Evolutionary conservation across 1,140 invertebrate species (phyloP).

Genomic region (Nephotettix cincticeps): DNA sequence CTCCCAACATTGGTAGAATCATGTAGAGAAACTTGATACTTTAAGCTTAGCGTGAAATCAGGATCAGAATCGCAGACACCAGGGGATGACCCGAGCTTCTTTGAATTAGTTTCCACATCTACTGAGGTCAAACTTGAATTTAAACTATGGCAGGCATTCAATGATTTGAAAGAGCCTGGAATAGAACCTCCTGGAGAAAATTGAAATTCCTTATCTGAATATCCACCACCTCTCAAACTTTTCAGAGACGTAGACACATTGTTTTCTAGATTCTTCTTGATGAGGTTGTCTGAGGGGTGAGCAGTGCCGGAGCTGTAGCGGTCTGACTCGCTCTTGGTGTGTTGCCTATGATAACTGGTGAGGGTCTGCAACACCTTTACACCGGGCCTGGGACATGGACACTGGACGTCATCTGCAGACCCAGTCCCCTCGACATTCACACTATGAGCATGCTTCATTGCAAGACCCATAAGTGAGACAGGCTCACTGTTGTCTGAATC

Average conservation of each 20-base stretch:
- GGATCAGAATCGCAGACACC: neutral
- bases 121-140: neutral
- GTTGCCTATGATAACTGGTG: neutral
- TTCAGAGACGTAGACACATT: neutral
- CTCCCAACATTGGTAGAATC: too few species aligned
- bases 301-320: neutral
- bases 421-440: too few species aligned
- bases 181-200: neutral
- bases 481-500: too few species aligned
- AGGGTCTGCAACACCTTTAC: too few species aligned
- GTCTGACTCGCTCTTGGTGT: slow-evolving; percentile 12
- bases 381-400: too few species aligned
- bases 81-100: neutral
- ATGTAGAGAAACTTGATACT: too few species aligned
- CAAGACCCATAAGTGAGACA: too few species aligned
- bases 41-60: too few species aligned
- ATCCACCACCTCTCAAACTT: neutral
- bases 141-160: neutral
- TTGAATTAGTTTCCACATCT: neutral
- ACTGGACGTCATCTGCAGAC: too few species aligned
- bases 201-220: neutral
- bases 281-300: neutral
- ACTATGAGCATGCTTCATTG: too few species aligned
- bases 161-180: neutral
- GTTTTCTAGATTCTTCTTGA: neutral